A percentile compares a stretch with the other conserved stretches of the same genome.
phyloP scores from a whole-genome alignment of 2,888 invertebrate genomes.

The Agriopis marginaria region DNA sequence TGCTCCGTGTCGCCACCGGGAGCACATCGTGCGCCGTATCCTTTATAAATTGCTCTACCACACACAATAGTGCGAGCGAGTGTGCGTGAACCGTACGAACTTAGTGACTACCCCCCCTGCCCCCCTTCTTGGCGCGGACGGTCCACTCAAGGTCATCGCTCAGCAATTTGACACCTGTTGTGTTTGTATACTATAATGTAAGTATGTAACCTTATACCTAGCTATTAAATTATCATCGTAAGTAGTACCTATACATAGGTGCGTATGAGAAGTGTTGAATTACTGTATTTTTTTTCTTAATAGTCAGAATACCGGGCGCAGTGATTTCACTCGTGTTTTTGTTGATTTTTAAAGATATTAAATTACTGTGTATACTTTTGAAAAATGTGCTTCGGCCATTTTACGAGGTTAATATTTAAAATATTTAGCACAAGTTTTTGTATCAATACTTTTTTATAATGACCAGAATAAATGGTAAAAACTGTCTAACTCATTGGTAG shows the following conservation, averaged over 20 bases:
- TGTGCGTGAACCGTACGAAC: slow-evolving; percentile 69
- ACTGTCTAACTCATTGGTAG: too few species aligned
- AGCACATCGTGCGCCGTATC: slow-evolving; percentile 55
- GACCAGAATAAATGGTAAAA: too few species aligned
- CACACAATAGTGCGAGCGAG: slow-evolving; percentile 71
- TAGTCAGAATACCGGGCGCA: too few species aligned
- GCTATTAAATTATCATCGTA: slow-evolving; percentile 38
- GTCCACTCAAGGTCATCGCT: slow-evolving; percentile 73
- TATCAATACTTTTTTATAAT: too few species aligned
- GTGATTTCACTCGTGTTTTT: not conserved
- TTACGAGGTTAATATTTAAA: too few species aligned
- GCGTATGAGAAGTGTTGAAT: not conserved
- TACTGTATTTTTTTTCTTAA: not conserved
- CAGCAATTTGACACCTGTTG: slow-evolving; percentile 79
- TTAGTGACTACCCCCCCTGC: slow-evolving; percentile 60
- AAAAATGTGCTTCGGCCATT: too few species aligned
- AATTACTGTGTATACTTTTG: too few species aligned
- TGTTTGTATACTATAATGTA: slow-evolving; percentile 67
- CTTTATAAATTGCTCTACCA: slow-evolving; percentile 56
- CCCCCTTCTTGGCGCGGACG: slow-evolving; percentile 52
- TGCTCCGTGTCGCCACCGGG: slow-evolving; percentile 64
- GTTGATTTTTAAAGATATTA: not conserved
- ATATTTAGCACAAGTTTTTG: too few species aligned
- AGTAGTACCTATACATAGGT: slow-evolving; percentile 13
- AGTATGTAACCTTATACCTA: slow-evolving; percentile 65